Evolutionary conservation across 2,113 vertebrate genomes (phyloP).

Genomic region (Pavo muticus): DNA sequence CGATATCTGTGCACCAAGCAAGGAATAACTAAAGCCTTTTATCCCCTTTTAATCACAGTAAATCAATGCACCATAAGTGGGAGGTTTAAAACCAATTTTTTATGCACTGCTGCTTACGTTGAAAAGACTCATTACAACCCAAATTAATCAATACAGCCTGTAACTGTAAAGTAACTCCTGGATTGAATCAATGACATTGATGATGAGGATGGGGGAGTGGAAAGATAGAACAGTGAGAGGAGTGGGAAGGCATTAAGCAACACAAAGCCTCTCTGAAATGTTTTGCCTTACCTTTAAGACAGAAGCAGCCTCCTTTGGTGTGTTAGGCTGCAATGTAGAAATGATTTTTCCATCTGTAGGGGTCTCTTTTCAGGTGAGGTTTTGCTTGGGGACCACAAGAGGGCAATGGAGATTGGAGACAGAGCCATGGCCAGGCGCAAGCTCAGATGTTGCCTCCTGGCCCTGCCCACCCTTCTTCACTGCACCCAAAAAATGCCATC

Average conservation of each 20-base stretch:
- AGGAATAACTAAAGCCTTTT: not conserved
- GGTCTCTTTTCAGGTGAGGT: not conserved
- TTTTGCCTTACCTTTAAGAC: not conserved
- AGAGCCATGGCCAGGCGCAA: not conserved
- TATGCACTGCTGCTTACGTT: not conserved
- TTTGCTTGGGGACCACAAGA: slow-evolving; percentile 39
- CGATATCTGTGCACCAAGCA: not conserved
- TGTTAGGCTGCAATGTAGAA: not conserved
- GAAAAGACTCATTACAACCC: slow-evolving; percentile 20
- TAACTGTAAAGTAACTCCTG: slow-evolving; percentile 29
- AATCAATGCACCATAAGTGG: slow-evolving; percentile 4
- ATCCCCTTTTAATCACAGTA: slow-evolving; percentile 20
- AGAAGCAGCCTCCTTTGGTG: not conserved
- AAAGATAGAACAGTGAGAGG: not conserved
- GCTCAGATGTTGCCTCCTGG: not conserved
- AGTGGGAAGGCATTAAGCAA: not conserved
- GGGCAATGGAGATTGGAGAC: slow-evolving; percentile 56
- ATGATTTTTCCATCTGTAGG: not conserved
- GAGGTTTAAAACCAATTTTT: slow-evolving; percentile 14
- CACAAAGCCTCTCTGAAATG: not conserved
- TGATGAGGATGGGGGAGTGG: not conserved
- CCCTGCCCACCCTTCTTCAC: not conserved
- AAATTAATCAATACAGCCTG: slow-evolving; percentile 45
- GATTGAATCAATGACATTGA: slow-evolving; percentile 10
- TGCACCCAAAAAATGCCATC: not conserved